Evolutionary conservation across 2,888 invertebrate species (phyloP).

Genomic region (Euzophera pinguis): DNA sequence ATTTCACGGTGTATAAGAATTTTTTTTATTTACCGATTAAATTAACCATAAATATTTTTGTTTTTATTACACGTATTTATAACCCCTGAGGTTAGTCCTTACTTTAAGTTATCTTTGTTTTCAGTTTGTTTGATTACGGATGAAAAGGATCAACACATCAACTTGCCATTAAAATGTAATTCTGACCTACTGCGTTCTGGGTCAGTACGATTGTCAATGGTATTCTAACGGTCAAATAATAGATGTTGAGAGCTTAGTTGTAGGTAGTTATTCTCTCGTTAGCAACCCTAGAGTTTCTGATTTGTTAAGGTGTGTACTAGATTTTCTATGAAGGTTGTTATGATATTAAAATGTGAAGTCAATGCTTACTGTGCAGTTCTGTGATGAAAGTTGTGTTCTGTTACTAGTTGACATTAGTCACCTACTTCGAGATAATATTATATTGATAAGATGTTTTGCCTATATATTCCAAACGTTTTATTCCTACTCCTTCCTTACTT

Average conservation of each 20-base stretch:
- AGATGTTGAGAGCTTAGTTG: neutral
- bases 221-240: slow-evolving; percentile 1
- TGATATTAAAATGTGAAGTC: slow-evolving; percentile 1
- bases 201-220: slow-evolving; percentile 1
- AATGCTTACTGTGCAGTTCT: neutral
- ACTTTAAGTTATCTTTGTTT: too few relatives aligned
- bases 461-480: too few relatives aligned
- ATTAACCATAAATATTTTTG: too few relatives aligned
- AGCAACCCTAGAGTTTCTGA: neutral
- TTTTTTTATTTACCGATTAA: too few relatives aligned
- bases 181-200: neutral
- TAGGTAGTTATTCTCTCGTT: slow-evolving; percentile 1
- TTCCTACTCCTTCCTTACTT: too few relatives aligned
- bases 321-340: neutral
- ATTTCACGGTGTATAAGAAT: too few relatives aligned
- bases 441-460: too few relatives aligned
- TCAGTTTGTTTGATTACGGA: too few relatives aligned
- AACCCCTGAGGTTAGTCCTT: too few relatives aligned
- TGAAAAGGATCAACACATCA: neutral
- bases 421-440: too few relatives aligned
- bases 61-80: too few relatives aligned
- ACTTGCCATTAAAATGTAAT: neutral
- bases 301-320: slow-evolving; percentile 1
- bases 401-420: too few relatives aligned
- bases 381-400: neutral